Base-by-base conservation (phyloP, 2,113 vertebrate genomes). In the Kryptolebias marmoratus region DNA sequence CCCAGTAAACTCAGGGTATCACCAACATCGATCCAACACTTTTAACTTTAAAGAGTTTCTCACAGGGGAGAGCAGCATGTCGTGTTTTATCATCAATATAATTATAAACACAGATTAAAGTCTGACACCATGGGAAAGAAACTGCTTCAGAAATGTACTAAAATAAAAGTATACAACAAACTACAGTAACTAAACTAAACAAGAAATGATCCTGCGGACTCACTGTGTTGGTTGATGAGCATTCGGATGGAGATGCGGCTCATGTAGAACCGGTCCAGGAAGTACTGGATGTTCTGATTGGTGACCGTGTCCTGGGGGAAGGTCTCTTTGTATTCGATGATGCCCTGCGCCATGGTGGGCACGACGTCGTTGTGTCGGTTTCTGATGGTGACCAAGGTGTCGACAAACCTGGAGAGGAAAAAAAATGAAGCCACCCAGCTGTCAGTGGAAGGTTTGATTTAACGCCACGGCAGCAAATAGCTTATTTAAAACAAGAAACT, bases 151-250 rank as follows among this genome's bases (percentile, higher is more conserved):
- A 22, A 22, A 22, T 22, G 22, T 48, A 9, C 13, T 50, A 32
- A 57, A 15, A 32, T 57, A 32, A 57, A 16, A 59, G 39, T 3
- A 42, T 11, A 7, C 31, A 3, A 36, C 18, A 58, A 39, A 39
- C 11, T 30, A 22, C 22, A n/a, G 10, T 11, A 31, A 31, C 18
- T 9, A 30, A 31, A 10, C 9, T 16, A 49, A 9, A 30, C 2
- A 31, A 10, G 5, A 47, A 15, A 12, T 12, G 32, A 0, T 0
- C 0, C 12, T 1, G 44, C 0, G 8, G 16, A 81, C 95, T 93
- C 91, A 97, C 96, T 96, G 94, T 98, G 97, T 90, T 98, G 97
- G 93, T 98, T 98, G 91, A 98, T 94, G 59, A 98, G 96, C 97
- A 98, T 98, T 15, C 97, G 95, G 85, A 98, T 98, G 60, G 97